Evolutionary conservation across 2,797 vertebrate genomes (phyloP), one percentile per base, ranked within the genome.

Genomic region (Sebastes nivosus): DNA sequence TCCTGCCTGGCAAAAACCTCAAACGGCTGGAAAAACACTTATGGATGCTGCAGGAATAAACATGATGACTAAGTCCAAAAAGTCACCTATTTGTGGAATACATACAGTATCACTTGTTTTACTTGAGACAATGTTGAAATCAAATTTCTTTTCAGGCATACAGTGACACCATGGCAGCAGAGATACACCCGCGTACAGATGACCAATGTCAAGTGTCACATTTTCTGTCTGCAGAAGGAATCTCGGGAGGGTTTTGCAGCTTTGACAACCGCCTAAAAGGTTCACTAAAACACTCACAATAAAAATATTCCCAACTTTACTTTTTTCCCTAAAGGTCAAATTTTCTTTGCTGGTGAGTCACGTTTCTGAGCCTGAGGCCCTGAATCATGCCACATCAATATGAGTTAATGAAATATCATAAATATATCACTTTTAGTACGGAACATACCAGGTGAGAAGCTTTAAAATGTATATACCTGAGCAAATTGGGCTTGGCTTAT

Each of bases 1-100:
- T 88, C 74, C 25, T 46, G 27, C 64, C 61, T n/a, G 34, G 61
- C 38, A 66, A 85, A 83, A 81, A 69, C 27, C 78, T 79, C 79
- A 72, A 73, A 85, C 0, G 11, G 20, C 70, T 82, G 50, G 59
- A 84, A 86, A 81, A 91, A 83, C 79, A 87, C 79, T 87, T 78
- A 64, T 8, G 34, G 73, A 82, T 83, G 65, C 67, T 81, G 22
- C 8, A 58, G 57, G 38, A 82, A 74, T 63, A 66, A 80, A 81
- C 8, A 73, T 42, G 50, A 72, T 46, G 38, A 77, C 55, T 72
- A 27, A 22, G n/a, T 8, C 34, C 6, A 81, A 75, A 77, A 60
- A 24, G 63, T 83, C 59, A 63, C 27, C 34, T 52, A 29, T 46
- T 66, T 6, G 6, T 22, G 18, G 25, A 65, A 74, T 60, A 38